These are phyloP conservation scores for Buathra laborator DNA, from an alignment of 2,888 invertebrate species.

Conservation along the genomic window DNA sequence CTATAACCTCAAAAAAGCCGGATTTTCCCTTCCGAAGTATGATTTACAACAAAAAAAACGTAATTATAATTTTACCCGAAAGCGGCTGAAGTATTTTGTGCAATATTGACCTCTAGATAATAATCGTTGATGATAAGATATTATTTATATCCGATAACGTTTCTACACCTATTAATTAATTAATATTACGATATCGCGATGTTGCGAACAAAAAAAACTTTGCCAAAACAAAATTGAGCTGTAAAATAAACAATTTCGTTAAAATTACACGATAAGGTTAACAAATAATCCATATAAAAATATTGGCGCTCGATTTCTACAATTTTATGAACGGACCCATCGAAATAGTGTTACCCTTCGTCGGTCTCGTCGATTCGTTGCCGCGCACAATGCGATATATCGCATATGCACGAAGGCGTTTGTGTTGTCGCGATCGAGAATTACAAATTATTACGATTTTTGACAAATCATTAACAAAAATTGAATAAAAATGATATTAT, in stretches of 20 bases:
- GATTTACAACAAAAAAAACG: not conserved
- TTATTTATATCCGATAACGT: not conserved
- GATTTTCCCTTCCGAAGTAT: not conserved
- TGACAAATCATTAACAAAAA: no score
- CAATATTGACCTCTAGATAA: slow-evolving; percentile 13
- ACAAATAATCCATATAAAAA: not conserved
- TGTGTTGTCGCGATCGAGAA: no score
- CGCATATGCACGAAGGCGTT: no score
- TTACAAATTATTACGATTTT: no score
- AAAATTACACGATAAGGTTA: not conserved
- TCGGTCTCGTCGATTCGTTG: no score
- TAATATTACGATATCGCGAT: not conserved
- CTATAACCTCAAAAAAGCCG: slow-evolving; percentile 47
- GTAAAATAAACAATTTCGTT: not conserved
- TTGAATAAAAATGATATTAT: no score
- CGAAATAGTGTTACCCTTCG: no score
- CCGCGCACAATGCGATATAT: no score
- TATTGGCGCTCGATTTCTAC: not conserved
- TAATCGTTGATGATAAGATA: slow-evolving; percentile 27
- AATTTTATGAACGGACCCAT: not conserved
- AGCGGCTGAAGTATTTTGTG: not conserved
- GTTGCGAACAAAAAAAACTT: not conserved
- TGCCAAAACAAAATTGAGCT: not conserved
- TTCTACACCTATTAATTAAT: not conserved
- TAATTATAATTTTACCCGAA: not conserved